These are phyloP conservation scores for Rhagologus leucostigma DNA, from an alignment of 2,113 vertebrate species.

Conservation along the genomic window DNA sequence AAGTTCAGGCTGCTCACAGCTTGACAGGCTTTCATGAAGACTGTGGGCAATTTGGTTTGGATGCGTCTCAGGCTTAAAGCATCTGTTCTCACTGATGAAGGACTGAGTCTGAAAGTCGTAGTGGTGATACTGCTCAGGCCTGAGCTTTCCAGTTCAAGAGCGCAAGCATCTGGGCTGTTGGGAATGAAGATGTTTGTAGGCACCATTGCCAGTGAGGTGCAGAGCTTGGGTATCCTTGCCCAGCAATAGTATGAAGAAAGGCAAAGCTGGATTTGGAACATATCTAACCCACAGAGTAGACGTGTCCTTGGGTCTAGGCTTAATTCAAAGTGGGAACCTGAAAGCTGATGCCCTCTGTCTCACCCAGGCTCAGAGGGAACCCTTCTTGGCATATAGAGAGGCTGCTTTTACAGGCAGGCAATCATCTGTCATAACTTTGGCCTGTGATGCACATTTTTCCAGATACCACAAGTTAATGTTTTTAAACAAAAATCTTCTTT, in stretches of 20 bases:
- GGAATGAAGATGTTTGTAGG: neutral
- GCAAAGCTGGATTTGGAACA: neutral
- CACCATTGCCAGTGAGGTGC: neutral
- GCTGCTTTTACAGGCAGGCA: neutral
- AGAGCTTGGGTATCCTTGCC: neutral
- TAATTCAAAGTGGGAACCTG: neutral
- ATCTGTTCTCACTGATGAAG: neutral
- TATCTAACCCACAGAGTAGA: neutral
- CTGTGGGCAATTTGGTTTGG: neutral
- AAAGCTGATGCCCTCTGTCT: neutral
- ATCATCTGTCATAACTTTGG: constrained; percentile 1
- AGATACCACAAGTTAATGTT: constrained; percentile 24
- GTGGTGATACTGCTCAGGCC: neutral
- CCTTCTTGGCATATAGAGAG: neutral
- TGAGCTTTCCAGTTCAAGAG: neutral
- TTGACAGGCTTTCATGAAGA: neutral
- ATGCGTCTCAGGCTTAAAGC: neutral
- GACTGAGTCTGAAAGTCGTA: neutral
- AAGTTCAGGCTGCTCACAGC: neutral
- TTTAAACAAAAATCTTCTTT: constrained; percentile 28
- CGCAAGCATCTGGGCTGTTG: neutral
- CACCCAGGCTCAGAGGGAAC: neutral
- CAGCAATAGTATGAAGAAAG: neutral
- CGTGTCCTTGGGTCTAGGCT: neutral
- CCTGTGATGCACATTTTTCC: neutral